phyloP scores from a whole-genome alignment of 2,888 invertebrate species.

The Gerris lacustris region DNA sequence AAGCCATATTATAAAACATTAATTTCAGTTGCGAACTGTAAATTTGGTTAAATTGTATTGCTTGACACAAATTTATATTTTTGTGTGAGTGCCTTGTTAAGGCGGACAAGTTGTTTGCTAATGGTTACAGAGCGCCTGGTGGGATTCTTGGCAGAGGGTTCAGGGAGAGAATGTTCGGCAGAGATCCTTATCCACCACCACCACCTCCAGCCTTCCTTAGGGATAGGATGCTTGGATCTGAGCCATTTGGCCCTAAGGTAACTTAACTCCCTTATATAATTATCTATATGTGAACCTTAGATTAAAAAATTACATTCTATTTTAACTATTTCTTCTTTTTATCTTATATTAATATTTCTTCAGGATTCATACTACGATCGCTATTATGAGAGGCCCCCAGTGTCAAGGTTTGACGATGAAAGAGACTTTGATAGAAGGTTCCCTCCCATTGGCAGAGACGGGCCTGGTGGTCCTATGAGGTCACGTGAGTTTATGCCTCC shows the following conservation, averaged over 20 bases:
- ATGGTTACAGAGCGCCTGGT: not conserved
- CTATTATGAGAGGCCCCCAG: constrained; percentile 46
- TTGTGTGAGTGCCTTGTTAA: not conserved
- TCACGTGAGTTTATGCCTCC: constrained; percentile 64
- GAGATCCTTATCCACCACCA: constrained; percentile 82
- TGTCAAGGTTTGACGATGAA: constrained; percentile 40
- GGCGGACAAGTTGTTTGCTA: constrained; percentile 5
- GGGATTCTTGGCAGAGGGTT: constrained; percentile 32
- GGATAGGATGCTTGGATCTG: constrained; percentile 84
- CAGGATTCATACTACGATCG: constrained; percentile 69
- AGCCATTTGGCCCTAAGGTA: constrained; percentile 27
- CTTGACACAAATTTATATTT: too few relatives aligned
- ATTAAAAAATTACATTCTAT: not conserved
- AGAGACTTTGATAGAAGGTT: constrained; percentile 60
- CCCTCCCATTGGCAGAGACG: constrained; percentile 36
- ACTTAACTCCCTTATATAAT: not conserved
- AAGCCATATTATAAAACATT: too few relatives aligned
- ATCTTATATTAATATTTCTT: not conserved
- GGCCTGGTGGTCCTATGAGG: constrained; percentile 30
- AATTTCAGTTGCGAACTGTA: too few relatives aligned
- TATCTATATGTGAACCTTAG: too few relatives aligned
- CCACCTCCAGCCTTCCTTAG: constrained; percentile 77
- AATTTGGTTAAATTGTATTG: too few relatives aligned
- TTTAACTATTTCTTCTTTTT: not conserved
- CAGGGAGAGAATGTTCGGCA: constrained; percentile 79